Evolutionary conservation across 2,888 invertebrate species (phyloP).

Genomic region (Brachypterus glaber): DNA sequence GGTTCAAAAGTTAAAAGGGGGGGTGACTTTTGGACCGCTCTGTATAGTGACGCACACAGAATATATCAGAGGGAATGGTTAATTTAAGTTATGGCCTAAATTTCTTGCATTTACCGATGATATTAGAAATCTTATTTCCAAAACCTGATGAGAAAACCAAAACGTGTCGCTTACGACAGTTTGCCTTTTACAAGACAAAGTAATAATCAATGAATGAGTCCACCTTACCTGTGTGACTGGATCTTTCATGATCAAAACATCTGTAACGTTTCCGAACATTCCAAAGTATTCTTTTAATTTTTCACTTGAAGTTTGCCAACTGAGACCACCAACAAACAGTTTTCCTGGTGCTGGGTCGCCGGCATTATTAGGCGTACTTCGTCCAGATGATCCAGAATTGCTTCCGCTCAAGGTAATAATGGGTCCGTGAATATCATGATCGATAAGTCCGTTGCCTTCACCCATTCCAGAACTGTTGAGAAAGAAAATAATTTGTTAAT

Average conservation of each 20-base stretch:
- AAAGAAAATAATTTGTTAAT: too few relatives aligned
- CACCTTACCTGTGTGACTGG: slow-evolving; percentile 77
- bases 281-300: slow-evolving; percentile 88
- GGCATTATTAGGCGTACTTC: slow-evolving; percentile 60
- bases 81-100: too few relatives aligned
- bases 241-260: slow-evolving; percentile 90
- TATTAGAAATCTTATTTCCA: too few relatives aligned
- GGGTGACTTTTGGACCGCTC: too few relatives aligned
- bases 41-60: too few relatives aligned
- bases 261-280: slow-evolving; percentile 84
- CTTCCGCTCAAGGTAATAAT: slow-evolving; percentile 40
- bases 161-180: too few relatives aligned
- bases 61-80: too few relatives aligned
- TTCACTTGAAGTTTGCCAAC: slow-evolving; percentile 89
- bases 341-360: slow-evolving; percentile 72
- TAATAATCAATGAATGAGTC: too few relatives aligned
- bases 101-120: too few relatives aligned
- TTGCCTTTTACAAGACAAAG: too few relatives aligned
- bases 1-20: too few relatives aligned
- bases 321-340: slow-evolving; percentile 82
- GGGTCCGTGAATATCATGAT: slow-evolving; percentile 44
- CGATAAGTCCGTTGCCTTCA: slow-evolving; percentile 41
- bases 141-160: too few relatives aligned
- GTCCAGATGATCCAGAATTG: slow-evolving; percentile 59
- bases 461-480: slow-evolving; percentile 44